These are phyloP conservation scores for Hypocryptadius cinnamomeus DNA, from an alignment of 2,113 vertebrate genomes.

Conservation along the genomic window DNA sequence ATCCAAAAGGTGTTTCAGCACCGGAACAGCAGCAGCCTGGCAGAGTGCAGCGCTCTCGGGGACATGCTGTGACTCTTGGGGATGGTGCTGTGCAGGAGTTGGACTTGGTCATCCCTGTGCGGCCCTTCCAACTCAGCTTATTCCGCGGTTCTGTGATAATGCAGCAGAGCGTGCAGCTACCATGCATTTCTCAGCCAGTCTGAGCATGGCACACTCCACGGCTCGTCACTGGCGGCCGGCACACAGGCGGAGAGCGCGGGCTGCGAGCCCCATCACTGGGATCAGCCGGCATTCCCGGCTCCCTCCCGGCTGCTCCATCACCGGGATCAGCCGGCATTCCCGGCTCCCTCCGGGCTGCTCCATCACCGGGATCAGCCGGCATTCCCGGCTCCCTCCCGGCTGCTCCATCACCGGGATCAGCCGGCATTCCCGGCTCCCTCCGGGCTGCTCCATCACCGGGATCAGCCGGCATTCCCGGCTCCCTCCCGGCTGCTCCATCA, in stretches of 20 bases:
- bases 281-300: fast-evolving
- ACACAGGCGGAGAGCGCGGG: fast-evolving
- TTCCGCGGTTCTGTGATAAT: background rate
- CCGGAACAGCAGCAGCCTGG: background rate
- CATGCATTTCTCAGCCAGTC: background rate
- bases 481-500: background rate
- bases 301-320: background rate
- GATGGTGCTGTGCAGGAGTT: background rate
- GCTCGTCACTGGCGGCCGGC: fast-evolving
- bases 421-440: too few species aligned
- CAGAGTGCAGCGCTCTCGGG: background rate
- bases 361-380: background rate
- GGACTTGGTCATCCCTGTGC: background rate
- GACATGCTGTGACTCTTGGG: background rate
- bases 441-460: too few species aligned
- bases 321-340: background rate
- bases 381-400: too few species aligned
- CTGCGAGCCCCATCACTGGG: fast-evolving
- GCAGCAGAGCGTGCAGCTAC: background rate
- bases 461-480: too few species aligned
- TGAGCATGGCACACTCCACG: fast-evolving
- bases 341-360: background rate
- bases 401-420: too few species aligned
- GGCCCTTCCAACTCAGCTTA: background rate
- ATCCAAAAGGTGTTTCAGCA: background rate